Percentiles rank a stretch among this genome's conserved stretches.
Evolutionary conservation across 2,888 invertebrate genomes (phyloP).

Genomic region (Oeneis ivallda): DNA sequence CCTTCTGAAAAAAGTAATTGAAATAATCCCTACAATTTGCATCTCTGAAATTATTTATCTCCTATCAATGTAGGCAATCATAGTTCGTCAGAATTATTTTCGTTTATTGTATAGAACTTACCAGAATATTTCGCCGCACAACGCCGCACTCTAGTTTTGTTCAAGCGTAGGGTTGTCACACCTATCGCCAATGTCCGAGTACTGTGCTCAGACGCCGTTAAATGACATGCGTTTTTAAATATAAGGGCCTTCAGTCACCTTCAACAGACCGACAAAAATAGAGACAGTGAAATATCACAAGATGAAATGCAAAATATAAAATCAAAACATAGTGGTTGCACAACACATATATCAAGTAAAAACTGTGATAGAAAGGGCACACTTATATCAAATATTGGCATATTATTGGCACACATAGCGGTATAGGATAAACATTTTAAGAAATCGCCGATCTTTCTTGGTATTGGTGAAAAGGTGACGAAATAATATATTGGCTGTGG

Average conservation of each 20-base stretch:
- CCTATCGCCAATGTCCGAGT: slow-evolving; percentile 39
- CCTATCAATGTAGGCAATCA: background rate
- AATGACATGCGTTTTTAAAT: slow-evolving; percentile 49
- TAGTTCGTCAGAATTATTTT: background rate
- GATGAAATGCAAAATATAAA: slow-evolving; percentile 42
- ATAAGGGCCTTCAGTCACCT: slow-evolving; percentile 63
- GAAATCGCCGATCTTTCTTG: background rate
- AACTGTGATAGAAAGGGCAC: background rate
- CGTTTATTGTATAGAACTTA: slow-evolving; percentile 15
- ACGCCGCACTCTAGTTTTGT: slow-evolving; percentile 15
- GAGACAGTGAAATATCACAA: slow-evolving; percentile 61
- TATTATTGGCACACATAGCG: background rate
- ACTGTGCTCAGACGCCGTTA: slow-evolving; percentile 41
- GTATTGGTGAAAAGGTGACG: background rate
- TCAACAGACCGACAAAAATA: slow-evolving; percentile 75
- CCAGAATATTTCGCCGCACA: background rate
- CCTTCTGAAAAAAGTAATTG: too few relatives aligned
- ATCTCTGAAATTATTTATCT: background rate
- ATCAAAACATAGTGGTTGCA: slow-evolving; percentile 13
- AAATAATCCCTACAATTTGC: too few relatives aligned
- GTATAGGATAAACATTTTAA: background rate
- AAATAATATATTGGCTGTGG: slow-evolving; percentile 15
- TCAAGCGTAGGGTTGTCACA: slow-evolving; percentile 18
- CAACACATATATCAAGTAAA: slow-evolving; percentile 11
- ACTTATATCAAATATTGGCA: slow-evolving; percentile 10